Evolutionary conservation across 1,140 invertebrate genomes (phyloP).

Genomic region (Dinoponera quadriceps): DNA sequence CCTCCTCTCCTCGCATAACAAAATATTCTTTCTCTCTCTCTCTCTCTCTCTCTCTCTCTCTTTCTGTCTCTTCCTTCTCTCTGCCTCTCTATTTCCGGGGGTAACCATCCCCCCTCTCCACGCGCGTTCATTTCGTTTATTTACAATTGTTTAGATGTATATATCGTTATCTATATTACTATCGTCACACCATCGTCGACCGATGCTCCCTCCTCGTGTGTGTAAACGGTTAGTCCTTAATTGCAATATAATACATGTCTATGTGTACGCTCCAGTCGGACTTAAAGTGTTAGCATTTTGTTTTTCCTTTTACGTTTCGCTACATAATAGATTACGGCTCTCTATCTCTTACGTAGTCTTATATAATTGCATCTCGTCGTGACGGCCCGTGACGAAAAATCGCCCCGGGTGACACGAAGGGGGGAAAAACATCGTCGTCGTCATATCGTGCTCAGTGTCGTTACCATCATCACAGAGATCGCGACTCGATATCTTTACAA

Average conservation of each 20-base stretch:
- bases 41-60: slow-evolving; percentile 33
- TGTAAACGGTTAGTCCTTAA: slow-evolving; percentile 49
- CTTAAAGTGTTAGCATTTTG: slow-evolving; percentile 60
- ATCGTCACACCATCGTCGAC: slow-evolving; percentile 36
- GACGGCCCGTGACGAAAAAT: slow-evolving; percentile 45
- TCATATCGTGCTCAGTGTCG: slow-evolving; percentile 33
- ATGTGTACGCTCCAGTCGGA: slow-evolving; percentile 56
- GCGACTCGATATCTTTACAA: slow-evolving; percentile 63
- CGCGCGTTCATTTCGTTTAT: slow-evolving; percentile 55
- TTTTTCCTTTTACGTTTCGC: slow-evolving; percentile 51
- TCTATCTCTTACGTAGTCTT: slow-evolving; percentile 67
- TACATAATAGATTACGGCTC: slow-evolving; percentile 66
- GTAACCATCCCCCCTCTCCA: slow-evolving; percentile 10
- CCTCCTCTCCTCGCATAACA: too few relatives aligned
- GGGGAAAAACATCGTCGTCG: slow-evolving; percentile 45
- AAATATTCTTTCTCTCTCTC: slow-evolving; percentile 65
- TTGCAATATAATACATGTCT: slow-evolving; percentile 53
- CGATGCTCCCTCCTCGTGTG: slow-evolving; percentile 47
- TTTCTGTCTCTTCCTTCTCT: too few relatives aligned
- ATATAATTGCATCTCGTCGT: slow-evolving; percentile 59
- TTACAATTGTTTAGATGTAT: slow-evolving; percentile 60
- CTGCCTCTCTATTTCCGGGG: slow-evolving; percentile 3
- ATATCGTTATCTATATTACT: slow-evolving; percentile 31
- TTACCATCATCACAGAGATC: slow-evolving; percentile 66
- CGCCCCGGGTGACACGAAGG: slow-evolving; percentile 53